Evolutionary conservation across 2,113 vertebrate genomes (phyloP), one percentile per base, ranked within the genome.

Genomic region (Apaloderma vittatum): DNA sequence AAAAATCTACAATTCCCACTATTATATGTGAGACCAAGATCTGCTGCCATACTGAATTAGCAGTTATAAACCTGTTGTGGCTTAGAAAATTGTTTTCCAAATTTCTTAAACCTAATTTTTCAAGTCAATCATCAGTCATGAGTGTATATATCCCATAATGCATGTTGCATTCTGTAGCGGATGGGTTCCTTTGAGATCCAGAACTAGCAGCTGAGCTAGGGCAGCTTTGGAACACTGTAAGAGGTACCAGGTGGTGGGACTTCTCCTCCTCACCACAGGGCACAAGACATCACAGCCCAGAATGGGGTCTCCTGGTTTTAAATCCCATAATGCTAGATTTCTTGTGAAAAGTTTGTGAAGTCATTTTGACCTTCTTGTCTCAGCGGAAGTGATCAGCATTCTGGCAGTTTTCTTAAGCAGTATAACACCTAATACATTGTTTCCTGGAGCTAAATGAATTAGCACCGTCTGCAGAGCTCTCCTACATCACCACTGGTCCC

Each of bases 381-480:
- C 36, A 55, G 29, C 90, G 90, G 48, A 24, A 61, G 16, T 40
- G 59, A 90, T 75, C 49, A 80, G 10, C 30, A 32, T 83, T 87
- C 68, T 88, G 34, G 54, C 9, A 89, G 76, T 45, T 87, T 85
- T 89, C 61, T 88, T 86, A 36, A 87, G 57, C 0, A 0, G 5
- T 71, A 54, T 58, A 80, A 6, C 8, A 58, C 67, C 51, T 94
- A 81, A 93, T 78, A 46, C 45, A 16, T 0, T 8, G 30, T 66
- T 81, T 92, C 80, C 84, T 93, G 77, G 46, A 90, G 72, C 21
- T 94, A 84, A 86, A 66, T 72, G 51, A 87, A 94, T 89, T 89
- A 94, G 14, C 62, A 26, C 16, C 0, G 4, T 78, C 22, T 11
- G 1, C 30, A 91, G 79, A 81, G 34, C 34, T 57, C 45, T 87